Evolutionary conservation across 1,140 invertebrate species (phyloP), one percentile per base, ranked within the genome.

Genomic region (Scaptomyza hsui): DNA sequence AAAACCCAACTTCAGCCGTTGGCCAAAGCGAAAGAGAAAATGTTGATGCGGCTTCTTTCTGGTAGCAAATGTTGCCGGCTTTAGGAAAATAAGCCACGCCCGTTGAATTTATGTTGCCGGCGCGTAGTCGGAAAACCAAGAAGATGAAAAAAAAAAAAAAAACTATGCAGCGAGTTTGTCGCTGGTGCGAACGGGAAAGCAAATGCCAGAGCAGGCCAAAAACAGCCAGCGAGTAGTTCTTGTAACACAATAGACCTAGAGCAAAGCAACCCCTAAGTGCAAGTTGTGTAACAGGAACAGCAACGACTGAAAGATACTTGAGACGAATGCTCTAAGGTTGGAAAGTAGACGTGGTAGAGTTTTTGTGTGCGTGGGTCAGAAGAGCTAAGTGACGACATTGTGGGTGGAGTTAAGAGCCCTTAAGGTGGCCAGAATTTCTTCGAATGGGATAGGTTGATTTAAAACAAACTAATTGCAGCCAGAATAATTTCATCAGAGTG

Each of bases 211-310:
- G 52, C 21, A 42, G 18, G 26, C 10, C 15, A 26, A 39, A 52
- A 52, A 15, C 57, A 53, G 32, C 10, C 57, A 21, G 72, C 68
- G 60, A 78, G 79, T 83, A 82, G 79, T 82, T 82, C 65, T 69
- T 52, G 42, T 49, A 49, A 82, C 79, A 82, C 79, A 83, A 83
- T 85, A 83, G 80, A 83, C 77, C 77, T 80, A 80, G 81, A 82
- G 75, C 78, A 80, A 82, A 82, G 67, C 78, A 80, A 83, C 80
- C 79, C 77, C 67, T 65, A 70, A 79, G 75, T 76, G 68, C 16
- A 45, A 68, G 62, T 64, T 72, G 55, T 62, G 57, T 70, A 53
- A 55, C 65, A 68, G 60, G 1, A 24, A 29, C 6, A 68, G 68
- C 47, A 51, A 75, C 35, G 44, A 60, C 55, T 19, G 15, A 47